Evolutionary conservation across 2,113 vertebrate genomes (phyloP).

Genomic region (Condylura cristata): DNA sequence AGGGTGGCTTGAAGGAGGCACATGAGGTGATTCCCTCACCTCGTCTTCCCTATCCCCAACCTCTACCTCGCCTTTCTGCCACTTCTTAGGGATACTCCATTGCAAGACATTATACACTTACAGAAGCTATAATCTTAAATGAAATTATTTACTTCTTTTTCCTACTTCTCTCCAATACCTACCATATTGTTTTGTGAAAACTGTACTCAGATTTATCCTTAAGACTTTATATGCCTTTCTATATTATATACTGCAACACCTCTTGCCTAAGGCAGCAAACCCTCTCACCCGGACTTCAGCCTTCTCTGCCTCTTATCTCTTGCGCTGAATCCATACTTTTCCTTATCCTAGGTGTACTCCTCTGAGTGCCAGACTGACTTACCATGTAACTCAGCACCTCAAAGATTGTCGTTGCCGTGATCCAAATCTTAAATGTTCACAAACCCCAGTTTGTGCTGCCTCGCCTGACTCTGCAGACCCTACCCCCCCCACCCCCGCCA

Average conservation of each 20-base stretch:
- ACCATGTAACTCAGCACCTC: background rate
- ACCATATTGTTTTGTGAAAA: background rate
- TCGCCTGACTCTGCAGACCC: background rate
- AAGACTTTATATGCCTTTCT: background rate
- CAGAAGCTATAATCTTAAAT: background rate
- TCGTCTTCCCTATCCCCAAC: accelerated
- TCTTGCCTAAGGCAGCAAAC: background rate
- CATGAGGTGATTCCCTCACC: background rate
- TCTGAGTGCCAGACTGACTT: background rate
- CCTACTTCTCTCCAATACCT: background rate
- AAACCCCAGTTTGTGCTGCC: background rate
- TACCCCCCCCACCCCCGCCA: too few species aligned
- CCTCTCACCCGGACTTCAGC: background rate
- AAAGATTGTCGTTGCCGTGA: background rate
- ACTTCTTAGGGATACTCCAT: background rate
- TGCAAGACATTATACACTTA: background rate
- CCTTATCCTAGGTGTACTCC: background rate
- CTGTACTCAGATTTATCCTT: background rate
- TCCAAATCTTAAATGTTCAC: background rate
- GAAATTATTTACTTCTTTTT: background rate
- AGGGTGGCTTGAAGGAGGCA: too few species aligned
- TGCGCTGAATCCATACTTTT: too few species aligned
- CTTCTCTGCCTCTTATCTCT: background rate
- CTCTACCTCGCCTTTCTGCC: background rate
- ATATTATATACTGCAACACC: background rate